Base-by-base conservation (phyloP, 2,797 vertebrate species). In the Neostethus bicornis region DNA sequence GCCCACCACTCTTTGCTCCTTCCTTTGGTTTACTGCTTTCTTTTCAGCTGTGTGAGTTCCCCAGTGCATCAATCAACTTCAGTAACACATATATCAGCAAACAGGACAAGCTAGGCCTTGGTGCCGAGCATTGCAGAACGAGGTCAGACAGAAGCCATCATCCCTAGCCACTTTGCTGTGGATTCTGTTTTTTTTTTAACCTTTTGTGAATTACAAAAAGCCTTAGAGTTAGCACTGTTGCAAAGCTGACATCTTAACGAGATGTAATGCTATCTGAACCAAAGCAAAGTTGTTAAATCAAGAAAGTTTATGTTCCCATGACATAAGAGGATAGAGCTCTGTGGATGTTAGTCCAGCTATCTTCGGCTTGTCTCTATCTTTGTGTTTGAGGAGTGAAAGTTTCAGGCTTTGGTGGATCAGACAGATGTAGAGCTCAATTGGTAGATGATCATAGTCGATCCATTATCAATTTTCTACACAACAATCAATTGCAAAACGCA, bases 11-110 rank as follows among this genome's bases (percentile, higher is more conserved):
- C 86, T 88, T 88, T 89, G 81, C 85, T 85, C 75, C 75, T 76
- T 81, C 77, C 77, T 79, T 76, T 75, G 80, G 80, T 89, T 88
- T 87, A 84, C 80, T 77, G 79, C 80, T 79, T 86, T 65, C 73
- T 75, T 67, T 78, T 88, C 83, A 89, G 86, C 89, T 90, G 87
- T 74, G 85, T 45, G 58, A 71, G 60, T 83, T 85, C 79, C 76
- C 26, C 21, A 19, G 70, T 75, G 68, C 83, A 90, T 90, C 89
- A 88, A 89, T 92, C 90, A 90, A 77, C 70, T 65, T 52, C 32
- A 68, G 57, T 74, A 83, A 78, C 66, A 64, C 34, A 59, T 56
- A 70, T n/a, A 71, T 61, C 46, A 51, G 51, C 49, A 51, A 75
- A 49, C 53, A 50, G 61, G 55, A 61, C 66, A 19, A 57, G 41